A percentile compares a stretch with the other conserved stretches of the same genome.
These are phyloP conservation scores for Sphaerophoria rueppellii DNA, from an alignment of 2,888 invertebrate species.

Conservation along the genomic window DNA sequence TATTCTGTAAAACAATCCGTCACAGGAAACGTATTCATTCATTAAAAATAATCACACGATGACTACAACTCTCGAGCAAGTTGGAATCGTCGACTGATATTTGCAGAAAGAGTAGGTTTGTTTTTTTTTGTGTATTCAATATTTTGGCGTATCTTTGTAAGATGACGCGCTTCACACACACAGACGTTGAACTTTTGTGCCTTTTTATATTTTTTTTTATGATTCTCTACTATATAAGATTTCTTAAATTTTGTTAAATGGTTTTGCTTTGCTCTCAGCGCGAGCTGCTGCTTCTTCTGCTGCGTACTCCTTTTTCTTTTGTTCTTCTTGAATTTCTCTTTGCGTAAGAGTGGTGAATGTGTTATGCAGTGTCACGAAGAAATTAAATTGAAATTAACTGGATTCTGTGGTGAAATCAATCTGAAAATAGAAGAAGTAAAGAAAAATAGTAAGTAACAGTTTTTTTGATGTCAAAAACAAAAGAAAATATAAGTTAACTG, in stretches of 20 bases:
- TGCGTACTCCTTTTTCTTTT: conserved; percentile 53
- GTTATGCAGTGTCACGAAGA: conserved; percentile 66
- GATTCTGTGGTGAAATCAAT: conserved; percentile 49
- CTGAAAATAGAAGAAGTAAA: conserved; percentile 53
- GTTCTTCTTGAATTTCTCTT: conserved; percentile 17
- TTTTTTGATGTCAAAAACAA: neutral
- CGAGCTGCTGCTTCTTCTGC: conserved; percentile 42
- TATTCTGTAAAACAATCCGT: conserved; percentile 69
- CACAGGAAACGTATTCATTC: conserved; percentile 71
- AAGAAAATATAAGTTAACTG: neutral
- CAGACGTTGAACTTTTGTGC: conserved; percentile 68
- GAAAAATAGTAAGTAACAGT: conserved; percentile 34
- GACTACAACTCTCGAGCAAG: conserved; percentile 67
- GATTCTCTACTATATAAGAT: neutral
- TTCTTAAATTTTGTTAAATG: conserved; percentile 21
- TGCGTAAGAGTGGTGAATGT: conserved; percentile 57
- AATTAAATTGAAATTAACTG: conserved; percentile 36
- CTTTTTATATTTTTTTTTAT: conserved; percentile 22
- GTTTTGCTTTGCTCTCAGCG: conserved; percentile 35
- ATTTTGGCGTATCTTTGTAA: conserved; percentile 39
- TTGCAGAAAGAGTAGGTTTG: conserved; percentile 52
- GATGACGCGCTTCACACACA: conserved; percentile 54
- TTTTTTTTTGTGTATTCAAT: conserved; percentile 33
- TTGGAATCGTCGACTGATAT: conserved; percentile 65
- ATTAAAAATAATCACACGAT: conserved; percentile 68